These are phyloP conservation scores for Rhodeus uyekii DNA, from an alignment of 2,797 vertebrate species.

Conservation along the genomic window DNA sequence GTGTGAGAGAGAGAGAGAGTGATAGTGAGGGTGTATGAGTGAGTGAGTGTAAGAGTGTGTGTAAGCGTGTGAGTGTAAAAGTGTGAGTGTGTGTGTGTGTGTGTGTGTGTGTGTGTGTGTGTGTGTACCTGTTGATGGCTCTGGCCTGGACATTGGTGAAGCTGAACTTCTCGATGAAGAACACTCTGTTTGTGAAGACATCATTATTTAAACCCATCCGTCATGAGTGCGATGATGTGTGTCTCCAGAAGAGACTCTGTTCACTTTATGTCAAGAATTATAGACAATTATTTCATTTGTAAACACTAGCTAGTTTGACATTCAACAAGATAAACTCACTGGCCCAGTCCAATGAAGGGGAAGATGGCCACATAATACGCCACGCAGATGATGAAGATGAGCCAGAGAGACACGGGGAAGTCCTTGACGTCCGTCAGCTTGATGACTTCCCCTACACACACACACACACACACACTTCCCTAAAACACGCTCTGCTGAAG, in stretches of 20 bases:
- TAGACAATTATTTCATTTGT: no score
- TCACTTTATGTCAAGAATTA: neutral
- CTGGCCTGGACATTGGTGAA: conserved; percentile 89
- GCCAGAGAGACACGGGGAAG: conserved; percentile 89
- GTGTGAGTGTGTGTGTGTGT: neutral
- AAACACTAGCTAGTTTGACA: no score
- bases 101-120: neutral
- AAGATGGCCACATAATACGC: conserved; percentile 93
- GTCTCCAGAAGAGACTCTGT: neutral
- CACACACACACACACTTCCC: conserved; percentile 3
- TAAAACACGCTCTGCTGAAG: neutral
- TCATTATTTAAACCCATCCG: neutral
- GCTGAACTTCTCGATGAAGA: conserved; percentile 94
- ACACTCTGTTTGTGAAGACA: conserved; percentile 79
- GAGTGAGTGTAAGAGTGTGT: no score
- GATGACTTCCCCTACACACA: conserved; percentile 86
- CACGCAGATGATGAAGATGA: conserved; percentile 93
- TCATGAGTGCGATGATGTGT: neutral
- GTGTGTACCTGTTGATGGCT: conserved; percentile 92
- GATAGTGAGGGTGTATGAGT: neutral
- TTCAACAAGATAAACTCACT: no score
- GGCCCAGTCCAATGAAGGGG: conserved; percentile 95
- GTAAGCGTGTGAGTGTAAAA: no score
- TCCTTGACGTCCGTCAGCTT: conserved; percentile 92
- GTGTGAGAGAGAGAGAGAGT: no score